Evolutionary conservation across 1,140 invertebrate species (phyloP).

Genomic region (Caenorhabditis remanei): DNA sequence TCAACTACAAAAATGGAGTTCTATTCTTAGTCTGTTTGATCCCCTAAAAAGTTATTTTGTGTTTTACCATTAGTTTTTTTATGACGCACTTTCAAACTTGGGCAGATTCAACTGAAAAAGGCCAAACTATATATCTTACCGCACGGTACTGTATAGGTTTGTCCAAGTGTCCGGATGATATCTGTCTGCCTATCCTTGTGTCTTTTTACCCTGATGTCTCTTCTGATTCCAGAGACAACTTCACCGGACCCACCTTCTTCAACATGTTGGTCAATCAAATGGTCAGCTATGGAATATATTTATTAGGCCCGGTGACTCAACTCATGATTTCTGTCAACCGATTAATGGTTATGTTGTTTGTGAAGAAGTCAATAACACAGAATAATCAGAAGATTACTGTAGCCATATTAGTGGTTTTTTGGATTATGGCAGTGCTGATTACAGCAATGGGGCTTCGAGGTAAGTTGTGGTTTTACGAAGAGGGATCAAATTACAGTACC

Average conservation of each 20-base stretch:
- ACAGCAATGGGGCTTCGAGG: background rate
- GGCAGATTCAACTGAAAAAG: too few species aligned
- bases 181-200: too few species aligned
- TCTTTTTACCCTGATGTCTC: too few species aligned
- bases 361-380: background rate
- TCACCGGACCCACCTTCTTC: background rate
- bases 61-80: too few species aligned
- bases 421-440: background rate
- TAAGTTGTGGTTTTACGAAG: background rate
- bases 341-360: slow-evolving; percentile 1
- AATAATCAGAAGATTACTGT: slow-evolving; percentile 17
- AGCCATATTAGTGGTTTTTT: background rate
- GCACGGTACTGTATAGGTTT: too few species aligned
- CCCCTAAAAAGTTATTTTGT: too few species aligned
- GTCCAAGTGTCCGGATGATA: too few species aligned
- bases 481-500: too few species aligned
- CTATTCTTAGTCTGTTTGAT: too few species aligned
- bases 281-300: slow-evolving; percentile 29
- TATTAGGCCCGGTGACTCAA: slow-evolving; percentile 6
- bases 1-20: too few species aligned
- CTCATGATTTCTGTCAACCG: slow-evolving; percentile 8
- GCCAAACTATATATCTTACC: too few species aligned
- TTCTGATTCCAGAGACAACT: background rate
- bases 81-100: too few species aligned
- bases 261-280: slow-evolving; percentile 17